A percentile compares a stretch with the other conserved stretches of the same genome.
phyloP scores from a whole-genome alignment of 2,797 vertebrate genomes.

The Crocidura indochinensis region DNA sequence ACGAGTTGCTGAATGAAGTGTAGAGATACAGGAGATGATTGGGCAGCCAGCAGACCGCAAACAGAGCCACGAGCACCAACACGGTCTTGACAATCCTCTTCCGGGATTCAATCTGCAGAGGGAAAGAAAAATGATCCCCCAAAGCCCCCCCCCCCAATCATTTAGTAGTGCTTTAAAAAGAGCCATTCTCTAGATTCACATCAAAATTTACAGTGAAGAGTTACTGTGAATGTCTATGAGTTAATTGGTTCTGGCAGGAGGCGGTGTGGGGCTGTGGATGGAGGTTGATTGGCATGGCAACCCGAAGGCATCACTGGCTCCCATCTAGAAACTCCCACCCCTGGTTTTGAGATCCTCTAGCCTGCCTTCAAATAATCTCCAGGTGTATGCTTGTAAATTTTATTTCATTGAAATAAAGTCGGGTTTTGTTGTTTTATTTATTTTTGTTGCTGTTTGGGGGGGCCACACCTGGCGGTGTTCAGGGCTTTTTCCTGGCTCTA shows the following conservation, averaged over 20 bases:
- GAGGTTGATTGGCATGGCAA: conserved; percentile 59
- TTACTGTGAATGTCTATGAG: conserved; percentile 53
- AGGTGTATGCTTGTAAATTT: conserved; percentile 49
- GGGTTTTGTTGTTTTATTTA: too few species aligned
- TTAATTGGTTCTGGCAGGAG: conserved; percentile 12
- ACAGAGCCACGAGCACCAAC: conserved; percentile 91
- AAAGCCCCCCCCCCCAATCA: background rate
- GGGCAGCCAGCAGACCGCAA: conserved; percentile 92
- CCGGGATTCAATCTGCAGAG: conserved; percentile 91
- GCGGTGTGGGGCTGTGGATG: conserved; percentile 34
- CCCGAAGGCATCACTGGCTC: conserved; percentile 51
- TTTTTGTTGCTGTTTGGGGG: too few species aligned
- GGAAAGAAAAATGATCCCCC: conserved; percentile 51
- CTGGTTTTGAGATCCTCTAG: conserved; percentile 56
- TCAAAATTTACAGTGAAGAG: conserved; percentile 59
- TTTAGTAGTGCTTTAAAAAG: conserved; percentile 54
- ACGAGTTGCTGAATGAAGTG: conserved; percentile 90
- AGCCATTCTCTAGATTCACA: conserved; percentile 39
- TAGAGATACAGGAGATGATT: conserved; percentile 92
- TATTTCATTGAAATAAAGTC: background rate
- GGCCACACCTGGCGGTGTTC: too few species aligned
- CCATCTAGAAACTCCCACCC: conserved; percentile 34
- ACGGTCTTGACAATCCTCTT: conserved; percentile 93
- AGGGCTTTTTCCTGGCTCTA: too few species aligned
- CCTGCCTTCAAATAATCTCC: conserved; percentile 48